phyloP scores from a whole-genome alignment of 2,888 invertebrate genomes.

The Omphaloscelis lunosa region DNA sequence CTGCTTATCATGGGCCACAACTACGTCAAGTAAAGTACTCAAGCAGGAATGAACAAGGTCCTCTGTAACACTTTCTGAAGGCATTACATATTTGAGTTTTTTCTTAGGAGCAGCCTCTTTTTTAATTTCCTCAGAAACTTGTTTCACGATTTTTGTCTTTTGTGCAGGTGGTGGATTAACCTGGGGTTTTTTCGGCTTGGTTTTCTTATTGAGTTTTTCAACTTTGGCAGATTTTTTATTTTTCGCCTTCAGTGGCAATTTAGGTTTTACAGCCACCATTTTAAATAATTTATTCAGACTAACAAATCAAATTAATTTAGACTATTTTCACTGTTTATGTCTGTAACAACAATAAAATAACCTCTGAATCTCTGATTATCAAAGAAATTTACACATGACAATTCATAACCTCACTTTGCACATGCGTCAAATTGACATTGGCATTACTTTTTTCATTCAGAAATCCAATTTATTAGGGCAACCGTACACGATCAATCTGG shows the following conservation, averaged over 20 bases:
- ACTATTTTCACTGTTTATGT: slow-evolving; percentile 3
- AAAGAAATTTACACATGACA: slow-evolving; percentile 35
- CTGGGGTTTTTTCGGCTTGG: slow-evolving; percentile 35
- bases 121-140: slow-evolving; percentile 20
- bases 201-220: slow-evolving; percentile 47
- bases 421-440: slow-evolving; percentile 32
- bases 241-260: slow-evolving; percentile 40
- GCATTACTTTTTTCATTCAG: slow-evolving; percentile 16
- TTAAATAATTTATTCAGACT: slow-evolving; percentile 2
- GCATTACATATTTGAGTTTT: slow-evolving; percentile 79
- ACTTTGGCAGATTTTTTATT: slow-evolving; percentile 49
- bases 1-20: slow-evolving; percentile 76
- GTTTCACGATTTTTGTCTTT: slow-evolving; percentile 46
- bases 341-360: slow-evolving; percentile 32
- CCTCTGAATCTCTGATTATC: not conserved
- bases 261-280: slow-evolving; percentile 62
- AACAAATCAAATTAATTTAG: not conserved
- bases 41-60: slow-evolving; percentile 78
- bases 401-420: slow-evolving; percentile 42
- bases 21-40: slow-evolving; percentile 78
- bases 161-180: slow-evolving; percentile 16
- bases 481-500: not conserved
- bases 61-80: slow-evolving; percentile 80
- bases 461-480: slow-evolving; percentile 1
- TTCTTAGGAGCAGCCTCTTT: slow-evolving; percentile 59